These are phyloP conservation scores for Germaria angustata DNA, from an alignment of 2,888 invertebrate species.

Conservation along the genomic window DNA sequence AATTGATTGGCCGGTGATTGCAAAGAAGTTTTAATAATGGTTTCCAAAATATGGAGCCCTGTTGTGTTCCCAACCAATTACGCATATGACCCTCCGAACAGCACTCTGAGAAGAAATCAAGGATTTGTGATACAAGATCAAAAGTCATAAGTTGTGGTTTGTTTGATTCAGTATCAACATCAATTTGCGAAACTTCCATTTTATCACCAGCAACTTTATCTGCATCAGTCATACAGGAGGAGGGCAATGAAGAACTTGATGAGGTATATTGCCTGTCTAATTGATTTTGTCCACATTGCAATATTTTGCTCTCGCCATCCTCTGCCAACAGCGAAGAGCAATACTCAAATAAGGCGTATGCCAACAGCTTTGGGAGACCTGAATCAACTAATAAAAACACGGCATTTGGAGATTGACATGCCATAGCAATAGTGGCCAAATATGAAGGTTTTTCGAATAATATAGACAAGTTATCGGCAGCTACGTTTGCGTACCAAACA, in stretches of 20 bases:
- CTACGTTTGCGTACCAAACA: conserved; percentile 83
- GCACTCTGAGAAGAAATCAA: conserved; percentile 90
- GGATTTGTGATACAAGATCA: conserved; percentile 84
- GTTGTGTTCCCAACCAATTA: conserved; percentile 91
- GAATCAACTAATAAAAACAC: conserved; percentile 89
- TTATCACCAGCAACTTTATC: conserved; percentile 79
- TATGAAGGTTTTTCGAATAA: conserved; percentile 84
- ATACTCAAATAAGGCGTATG: conserved; percentile 83
- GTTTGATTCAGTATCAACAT: conserved; percentile 17
- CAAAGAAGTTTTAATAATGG: conserved; percentile 89
- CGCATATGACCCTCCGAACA: conserved; percentile 90
- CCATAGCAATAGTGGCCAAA: conserved; percentile 88
- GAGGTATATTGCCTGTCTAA: neutral
- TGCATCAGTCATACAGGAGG: conserved; percentile 79
- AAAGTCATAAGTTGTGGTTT: conserved; percentile 81
- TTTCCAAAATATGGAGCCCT: conserved; percentile 92
- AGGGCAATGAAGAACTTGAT: conserved; percentile 2
- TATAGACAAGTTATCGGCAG: conserved; percentile 82
- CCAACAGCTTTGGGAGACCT: conserved; percentile 84
- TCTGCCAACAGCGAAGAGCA: conserved; percentile 75
- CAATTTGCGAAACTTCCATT: conserved; percentile 53
- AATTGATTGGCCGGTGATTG: conserved; percentile 81
- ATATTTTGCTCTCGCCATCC: conserved; percentile 67
- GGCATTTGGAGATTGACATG: conserved; percentile 89
- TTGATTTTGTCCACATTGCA: conserved; percentile 24